Evolutionary conservation across 2,888 invertebrate species (phyloP).

Genomic region (Calliopum simillimum): DNA sequence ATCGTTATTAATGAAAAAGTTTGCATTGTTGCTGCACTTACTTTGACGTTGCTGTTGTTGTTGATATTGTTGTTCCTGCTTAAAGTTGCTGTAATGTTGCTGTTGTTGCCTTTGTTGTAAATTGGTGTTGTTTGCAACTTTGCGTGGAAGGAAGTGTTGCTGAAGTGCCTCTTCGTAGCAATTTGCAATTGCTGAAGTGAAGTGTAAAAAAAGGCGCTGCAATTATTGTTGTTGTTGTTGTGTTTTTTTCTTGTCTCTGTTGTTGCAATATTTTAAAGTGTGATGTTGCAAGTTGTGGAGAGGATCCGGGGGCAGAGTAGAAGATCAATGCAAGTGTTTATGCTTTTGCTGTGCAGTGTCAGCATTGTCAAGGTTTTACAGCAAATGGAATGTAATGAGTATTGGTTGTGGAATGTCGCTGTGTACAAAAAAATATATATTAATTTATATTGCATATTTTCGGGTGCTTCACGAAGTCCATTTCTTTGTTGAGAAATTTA

Average conservation of each 20-base stretch:
- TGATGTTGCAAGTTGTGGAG: no score
- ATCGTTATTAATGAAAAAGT: constrained; percentile 68
- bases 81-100: constrained; percentile 2
- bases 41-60: constrained; percentile 23
- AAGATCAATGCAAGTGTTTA: no score
- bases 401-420: no score
- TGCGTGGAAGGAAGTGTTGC: constrained; percentile 35
- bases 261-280: constrained; percentile 20
- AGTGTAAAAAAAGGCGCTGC: constrained; percentile 42
- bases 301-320: no score
- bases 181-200: constrained; percentile 62
- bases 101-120: background rate
- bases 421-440: no score
- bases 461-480: no score
- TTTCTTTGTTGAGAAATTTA: no score
- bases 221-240: constrained; percentile 20
- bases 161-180: constrained; percentile 48
- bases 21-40: constrained; percentile 39
- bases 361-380: no score
- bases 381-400: no score
- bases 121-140: background rate
- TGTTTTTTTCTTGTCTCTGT: no score
- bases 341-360: no score
- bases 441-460: no score
- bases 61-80: constrained; percentile 5